A percentile compares a stretch with the other conserved stretches of the same genome.
These are phyloP conservation scores for Engystomops pustulosus DNA, from an alignment of 2,113 vertebrate species.

Conservation along the genomic window DNA sequence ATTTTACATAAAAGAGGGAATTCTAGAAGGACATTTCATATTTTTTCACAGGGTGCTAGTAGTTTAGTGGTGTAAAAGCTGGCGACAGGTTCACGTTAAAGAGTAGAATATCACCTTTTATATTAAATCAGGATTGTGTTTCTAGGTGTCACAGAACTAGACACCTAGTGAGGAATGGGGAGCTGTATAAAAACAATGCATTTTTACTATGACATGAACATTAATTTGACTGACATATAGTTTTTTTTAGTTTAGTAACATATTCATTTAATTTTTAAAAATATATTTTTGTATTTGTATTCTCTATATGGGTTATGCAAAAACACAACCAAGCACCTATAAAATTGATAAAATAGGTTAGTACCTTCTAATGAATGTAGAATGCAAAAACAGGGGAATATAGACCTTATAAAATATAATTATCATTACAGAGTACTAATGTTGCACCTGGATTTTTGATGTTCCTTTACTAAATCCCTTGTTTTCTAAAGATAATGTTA, in stretches of 20 bases:
- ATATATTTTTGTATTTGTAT: not conserved
- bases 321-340: not conserved
- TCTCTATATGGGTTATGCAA: not conserved
- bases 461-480: constrained; percentile 25
- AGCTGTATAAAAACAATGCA: no score
- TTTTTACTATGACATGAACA: no score
- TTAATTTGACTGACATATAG: not conserved
- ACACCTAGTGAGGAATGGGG: no score
- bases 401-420: constrained; percentile 29
- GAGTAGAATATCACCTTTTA: no score
- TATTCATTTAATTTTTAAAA: not conserved
- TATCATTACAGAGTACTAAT: constrained; percentile 28
- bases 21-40: no score
- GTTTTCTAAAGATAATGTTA: not conserved
- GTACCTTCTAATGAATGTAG: not conserved
- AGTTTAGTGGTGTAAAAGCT: no score
- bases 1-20: no score
- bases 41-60: no score
- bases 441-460: constrained; percentile 37
- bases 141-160: no score
- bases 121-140: no score
- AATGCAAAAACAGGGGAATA: constrained; percentile 6
- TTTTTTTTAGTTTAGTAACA: not conserved
- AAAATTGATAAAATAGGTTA: constrained; percentile 19
- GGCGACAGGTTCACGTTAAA: no score